phyloP scores from a whole-genome alignment of 2,888 invertebrate genomes.

The Leptopilina syphax region DNA sequence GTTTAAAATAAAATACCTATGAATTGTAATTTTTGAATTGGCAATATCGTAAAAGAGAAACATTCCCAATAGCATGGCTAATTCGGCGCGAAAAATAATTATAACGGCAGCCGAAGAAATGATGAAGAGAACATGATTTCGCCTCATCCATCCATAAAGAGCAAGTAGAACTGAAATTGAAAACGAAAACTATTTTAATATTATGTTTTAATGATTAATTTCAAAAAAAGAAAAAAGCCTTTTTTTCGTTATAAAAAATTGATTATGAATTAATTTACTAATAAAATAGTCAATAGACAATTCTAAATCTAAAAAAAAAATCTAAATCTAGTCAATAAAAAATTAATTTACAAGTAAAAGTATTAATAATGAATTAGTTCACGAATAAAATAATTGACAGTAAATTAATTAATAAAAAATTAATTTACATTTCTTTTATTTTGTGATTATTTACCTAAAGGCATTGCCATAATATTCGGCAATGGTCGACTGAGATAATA shows the following conservation, averaged over 20 bases:
- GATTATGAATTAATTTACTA: too few species aligned
- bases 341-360: too few species aligned
- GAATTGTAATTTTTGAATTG: constrained; percentile 82
- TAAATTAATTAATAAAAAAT: constrained; percentile 41
- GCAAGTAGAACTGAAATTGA: constrained; percentile 88
- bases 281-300: too few species aligned
- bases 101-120: constrained; percentile 91
- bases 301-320: too few species aligned
- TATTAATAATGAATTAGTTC: too few species aligned
- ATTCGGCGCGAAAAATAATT: constrained; percentile 93
- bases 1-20: constrained; percentile 78
- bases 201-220: too few species aligned
- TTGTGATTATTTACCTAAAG: constrained; percentile 84
- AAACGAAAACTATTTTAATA: background rate
- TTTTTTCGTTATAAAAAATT: too few species aligned
- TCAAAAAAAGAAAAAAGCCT: too few species aligned
- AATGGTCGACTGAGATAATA: constrained; percentile 96
- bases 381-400: constrained; percentile 10
- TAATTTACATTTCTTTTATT: constrained; percentile 37
- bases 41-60: constrained; percentile 89
- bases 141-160: constrained; percentile 89
- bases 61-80: constrained; percentile 91
- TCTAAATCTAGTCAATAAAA: too few species aligned
- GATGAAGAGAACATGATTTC: constrained; percentile 86
- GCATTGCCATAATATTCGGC: constrained; percentile 96